Evolutionary conservation across 2,797 vertebrate genomes (phyloP), one percentile per base, ranked within the genome.

Genomic region (Agapornis canus): DNA sequence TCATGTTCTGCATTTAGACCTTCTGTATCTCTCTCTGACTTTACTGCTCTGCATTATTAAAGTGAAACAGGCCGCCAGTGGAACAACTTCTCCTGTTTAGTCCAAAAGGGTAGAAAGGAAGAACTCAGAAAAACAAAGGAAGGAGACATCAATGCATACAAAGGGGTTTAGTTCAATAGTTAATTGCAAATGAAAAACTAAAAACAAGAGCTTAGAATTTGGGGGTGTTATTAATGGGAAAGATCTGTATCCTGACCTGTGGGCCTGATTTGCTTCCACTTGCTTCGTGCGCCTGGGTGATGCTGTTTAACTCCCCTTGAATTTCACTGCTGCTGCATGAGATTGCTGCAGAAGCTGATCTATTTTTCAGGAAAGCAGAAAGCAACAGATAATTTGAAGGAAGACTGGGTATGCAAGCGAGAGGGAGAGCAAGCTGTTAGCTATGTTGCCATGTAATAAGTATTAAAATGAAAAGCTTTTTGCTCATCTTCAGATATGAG

Each of bases 21-120:
- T 80, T 29, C 48, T 57, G 37, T 9, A 21, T 11, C 43, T 61
- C 56, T 56, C 54, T 70, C 12, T 2, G 73, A 9, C 71, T 64
- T 37, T 54, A 72, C 73, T 47, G 48, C 35, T 90, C 42, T 90
- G 43, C 66, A 42, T 76, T 84, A 69, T 68, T 93, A 11, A 91
- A 54, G 51, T 6, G 73, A n/a, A 79, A 8, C 23, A 48, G 66
- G 56, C 60, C 42, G 31, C 57, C 75, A 56, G 61, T 40, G 49
- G 57, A 86, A 51, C 48, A 31, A 76, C 75, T 54, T 16, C 52
- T 60, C 20, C 25, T 1, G 0, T 11, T 54, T 5, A 10, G 48
- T 9, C 35, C 4, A 4, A 40, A 10, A 37, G 43, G 11, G 35
- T 65, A 56, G 64, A 64, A 37, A 72, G 68, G 45, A 65, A 20